A percentile compares a stretch with the other conserved stretches of the same genome.
phyloP scores from a whole-genome alignment of 2,797 vertebrate species.

The Coracias cyanogaster region DNA sequence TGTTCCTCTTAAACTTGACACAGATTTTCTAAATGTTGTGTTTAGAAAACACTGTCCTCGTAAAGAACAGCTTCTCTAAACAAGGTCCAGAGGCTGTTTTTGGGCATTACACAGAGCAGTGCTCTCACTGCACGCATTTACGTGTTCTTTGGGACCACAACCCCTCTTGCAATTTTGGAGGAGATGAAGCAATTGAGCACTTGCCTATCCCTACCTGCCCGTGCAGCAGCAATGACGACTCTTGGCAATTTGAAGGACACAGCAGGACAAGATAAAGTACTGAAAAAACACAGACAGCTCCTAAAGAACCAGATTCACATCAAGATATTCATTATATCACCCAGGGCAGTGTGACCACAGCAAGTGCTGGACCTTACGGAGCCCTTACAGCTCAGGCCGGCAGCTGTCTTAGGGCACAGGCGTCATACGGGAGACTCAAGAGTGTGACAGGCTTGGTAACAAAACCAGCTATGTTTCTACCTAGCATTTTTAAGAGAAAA shows the following conservation, averaged over 20 bases:
- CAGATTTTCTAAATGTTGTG: not conserved
- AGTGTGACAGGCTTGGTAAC: rapidly evolving
- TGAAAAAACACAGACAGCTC: not conserved
- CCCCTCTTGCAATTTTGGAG: not conserved
- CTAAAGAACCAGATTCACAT: rapidly evolving
- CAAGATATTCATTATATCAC: rapidly evolving
- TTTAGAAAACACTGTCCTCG: not conserved
- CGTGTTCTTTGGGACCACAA: rapidly evolving
- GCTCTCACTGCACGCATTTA: not conserved
- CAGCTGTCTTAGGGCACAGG: rapidly evolving
- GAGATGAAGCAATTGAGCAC: not conserved
- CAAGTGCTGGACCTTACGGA: not conserved
- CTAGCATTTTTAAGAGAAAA: rapidly evolving
- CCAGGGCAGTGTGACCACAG: not conserved
- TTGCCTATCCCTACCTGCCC: not conserved
- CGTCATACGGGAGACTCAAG: rapidly evolving
- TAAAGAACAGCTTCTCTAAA: not conserved
- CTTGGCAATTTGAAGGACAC: rapidly evolving
- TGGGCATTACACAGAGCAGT: rapidly evolving
- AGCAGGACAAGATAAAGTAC: not conserved
- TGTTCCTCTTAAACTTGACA: not conserved
- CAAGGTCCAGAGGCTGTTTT: not conserved
- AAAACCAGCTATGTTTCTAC: rapidly evolving
- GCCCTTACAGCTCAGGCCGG: not conserved
- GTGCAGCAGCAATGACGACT: rapidly evolving